Evolutionary conservation across 2,113 vertebrate species (phyloP).

Genomic region (Brienomyrus longianalis): DNA sequence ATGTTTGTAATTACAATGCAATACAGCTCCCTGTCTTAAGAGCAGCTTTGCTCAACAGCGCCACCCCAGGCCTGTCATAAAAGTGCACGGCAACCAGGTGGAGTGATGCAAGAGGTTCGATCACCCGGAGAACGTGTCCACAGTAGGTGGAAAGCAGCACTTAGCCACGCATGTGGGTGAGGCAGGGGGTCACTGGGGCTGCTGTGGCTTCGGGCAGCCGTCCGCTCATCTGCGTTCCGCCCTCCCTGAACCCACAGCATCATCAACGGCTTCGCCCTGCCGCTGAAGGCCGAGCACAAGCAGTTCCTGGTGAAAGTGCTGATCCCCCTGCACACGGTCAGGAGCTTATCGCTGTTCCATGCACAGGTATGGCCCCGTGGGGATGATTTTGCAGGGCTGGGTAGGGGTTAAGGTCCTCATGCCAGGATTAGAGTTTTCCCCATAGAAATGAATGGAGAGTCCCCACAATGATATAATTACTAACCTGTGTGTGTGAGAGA

Average conservation of each 20-base stretch:
- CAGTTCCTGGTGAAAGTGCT: conserved; percentile 99
- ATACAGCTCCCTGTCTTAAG: neutral
- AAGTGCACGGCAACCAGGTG: neutral
- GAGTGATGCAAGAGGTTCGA: neutral
- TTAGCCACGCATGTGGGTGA: neutral
- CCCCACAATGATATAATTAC: too few relatives aligned
- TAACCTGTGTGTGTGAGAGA: neutral
- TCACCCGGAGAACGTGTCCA: neutral
- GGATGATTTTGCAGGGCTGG: too few relatives aligned
- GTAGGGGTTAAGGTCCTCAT: too few relatives aligned
- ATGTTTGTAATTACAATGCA: neutral
- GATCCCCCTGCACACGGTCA: conserved; percentile 95
- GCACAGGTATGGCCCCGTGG: conserved; percentile 75
- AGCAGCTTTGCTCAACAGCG: neutral
- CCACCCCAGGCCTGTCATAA: neutral
- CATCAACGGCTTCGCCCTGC: conserved; percentile 99
- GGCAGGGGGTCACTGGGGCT: neutral
- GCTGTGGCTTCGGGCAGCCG: neutral
- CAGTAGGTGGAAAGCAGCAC: neutral
- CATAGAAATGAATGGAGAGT: too few relatives aligned
- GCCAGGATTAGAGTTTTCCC: too few relatives aligned
- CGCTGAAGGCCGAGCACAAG: conserved; percentile 97
- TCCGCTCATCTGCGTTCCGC: neutral
- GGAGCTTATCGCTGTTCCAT: conserved; percentile 97
- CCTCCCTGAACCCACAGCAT: conserved; percentile 67